Evolutionary conservation across 2,888 invertebrate species (phyloP).

Genomic region (Ochropacha duplaris): DNA sequence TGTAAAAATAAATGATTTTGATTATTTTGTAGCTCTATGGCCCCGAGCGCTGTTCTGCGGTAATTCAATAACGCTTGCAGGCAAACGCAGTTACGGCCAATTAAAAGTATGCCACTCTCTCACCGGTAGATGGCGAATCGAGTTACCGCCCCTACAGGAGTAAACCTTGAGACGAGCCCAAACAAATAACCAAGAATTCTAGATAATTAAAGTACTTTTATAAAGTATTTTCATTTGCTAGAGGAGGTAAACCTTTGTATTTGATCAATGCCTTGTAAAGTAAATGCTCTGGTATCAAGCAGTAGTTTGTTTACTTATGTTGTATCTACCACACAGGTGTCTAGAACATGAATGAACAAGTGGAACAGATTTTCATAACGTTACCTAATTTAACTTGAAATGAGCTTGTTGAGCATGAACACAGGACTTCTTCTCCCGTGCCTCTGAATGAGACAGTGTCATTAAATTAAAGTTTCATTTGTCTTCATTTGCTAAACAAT

Average conservation of each 20-base stretch:
- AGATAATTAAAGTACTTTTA: conserved; percentile 56
- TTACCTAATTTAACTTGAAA: conserved; percentile 61
- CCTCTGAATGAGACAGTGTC: conserved; percentile 79
- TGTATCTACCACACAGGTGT: neutral
- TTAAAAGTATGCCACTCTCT: conserved; percentile 80
- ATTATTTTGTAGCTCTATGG: conserved; percentile 52
- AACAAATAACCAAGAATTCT: conserved; percentile 65
- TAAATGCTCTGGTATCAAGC: neutral
- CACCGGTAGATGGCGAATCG: conserved; percentile 65
- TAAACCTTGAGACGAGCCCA: conserved; percentile 59
- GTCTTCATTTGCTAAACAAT: conserved; percentile 84
- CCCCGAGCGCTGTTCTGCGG: conserved; percentile 58
- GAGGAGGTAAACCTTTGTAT: conserved; percentile 10
- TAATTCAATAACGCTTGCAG: conserved; percentile 80
- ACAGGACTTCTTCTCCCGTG: conserved; percentile 58
- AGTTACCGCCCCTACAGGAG: conserved; percentile 62
- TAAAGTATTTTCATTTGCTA: conserved; percentile 56
- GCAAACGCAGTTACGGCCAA: conserved; percentile 79
- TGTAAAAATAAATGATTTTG: neutral
- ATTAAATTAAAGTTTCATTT: conserved; percentile 84
- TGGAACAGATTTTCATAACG: conserved; percentile 15
- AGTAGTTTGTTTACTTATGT: neutral
- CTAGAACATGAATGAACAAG: neutral
- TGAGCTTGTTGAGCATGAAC: conserved; percentile 47
- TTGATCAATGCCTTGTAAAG: neutral